phyloP scores from a whole-genome alignment of 2,888 invertebrate species.

The Apotomis turbidana region DNA sequence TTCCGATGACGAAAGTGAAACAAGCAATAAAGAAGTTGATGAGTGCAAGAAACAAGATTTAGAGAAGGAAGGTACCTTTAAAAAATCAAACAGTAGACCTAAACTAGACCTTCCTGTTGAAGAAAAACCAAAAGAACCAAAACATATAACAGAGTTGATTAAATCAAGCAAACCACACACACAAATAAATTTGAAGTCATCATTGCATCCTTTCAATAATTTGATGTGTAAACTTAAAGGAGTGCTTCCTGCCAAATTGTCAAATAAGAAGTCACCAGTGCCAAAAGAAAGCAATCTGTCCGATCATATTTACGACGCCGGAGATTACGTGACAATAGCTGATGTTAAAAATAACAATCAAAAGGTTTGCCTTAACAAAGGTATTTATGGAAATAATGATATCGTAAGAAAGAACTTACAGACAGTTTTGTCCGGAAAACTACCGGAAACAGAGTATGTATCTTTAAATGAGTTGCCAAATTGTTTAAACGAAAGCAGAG shows the following conservation, averaged over 20 bases:
- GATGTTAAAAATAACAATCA: conserved; percentile 92
- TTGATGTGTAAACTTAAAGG: conserved; percentile 89
- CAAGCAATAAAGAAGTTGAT: conserved; percentile 64
- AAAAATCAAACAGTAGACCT: conserved; percentile 64
- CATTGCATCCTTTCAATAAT: conserved; percentile 86
- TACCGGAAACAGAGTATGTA: conserved; percentile 89
- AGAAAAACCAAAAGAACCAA: conserved; percentile 63
- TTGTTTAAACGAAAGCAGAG: conserved; percentile 72
- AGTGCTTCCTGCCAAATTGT: conserved; percentile 81
- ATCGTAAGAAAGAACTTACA: conserved; percentile 86
- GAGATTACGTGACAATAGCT: conserved; percentile 94
- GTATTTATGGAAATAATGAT: conserved; percentile 87
- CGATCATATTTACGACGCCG: conserved; percentile 85
- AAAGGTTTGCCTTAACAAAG: conserved; percentile 75
- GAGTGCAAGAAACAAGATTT: conserved; percentile 53
- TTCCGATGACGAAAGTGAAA: conserved; percentile 92
- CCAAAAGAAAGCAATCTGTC: conserved; percentile 73
- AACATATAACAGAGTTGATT: conserved; percentile 51
- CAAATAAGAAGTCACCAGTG: conserved; percentile 79
- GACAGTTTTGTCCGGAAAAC: conserved; percentile 84
- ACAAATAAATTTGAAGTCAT: conserved; percentile 65
- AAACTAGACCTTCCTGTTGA: conserved; percentile 72
- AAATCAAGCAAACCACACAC: conserved; percentile 63
- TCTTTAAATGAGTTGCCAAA: conserved; percentile 91
- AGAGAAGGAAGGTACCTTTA: conserved; percentile 58